Base-by-base conservation (phyloP, 2,113 vertebrate genomes). In the Ammodramus savannarum region DNA sequence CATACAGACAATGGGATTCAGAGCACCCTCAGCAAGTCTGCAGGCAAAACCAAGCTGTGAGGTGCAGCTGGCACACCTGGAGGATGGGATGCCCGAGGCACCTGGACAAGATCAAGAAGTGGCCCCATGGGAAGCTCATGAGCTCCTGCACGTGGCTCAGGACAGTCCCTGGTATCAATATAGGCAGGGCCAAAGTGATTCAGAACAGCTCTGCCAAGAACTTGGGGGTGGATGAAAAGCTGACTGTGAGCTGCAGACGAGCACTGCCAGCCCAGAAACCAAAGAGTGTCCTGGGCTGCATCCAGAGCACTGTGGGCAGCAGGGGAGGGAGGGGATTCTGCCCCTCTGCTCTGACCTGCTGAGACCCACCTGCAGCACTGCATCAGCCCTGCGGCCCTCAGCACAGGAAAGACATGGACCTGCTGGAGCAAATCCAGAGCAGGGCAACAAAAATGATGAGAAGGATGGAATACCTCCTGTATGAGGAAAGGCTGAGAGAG, bases 1-100 rank as follows among this genome's bases (percentile, higher is more conserved):
- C 0, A 0, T 48, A 48, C 0, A 16, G 20, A 59, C 3, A 72
- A 34, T 9, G 23, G 34, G 18, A 68, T 2, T 4, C 1, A 69
- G 36, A 4, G 25, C 25, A 78, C 16, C 23, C 21, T 51, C 55
- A 51, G 75, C 49, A 78, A 36, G 2, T 41, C 0, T 74, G 44
- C 25, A n/a, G 57, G 31, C 2, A 26, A 63, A 73, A 77, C 7
- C 27, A 63, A 58, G 32, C 18, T 32, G 23, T 88, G 39, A 36
- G 10, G 25, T 20, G 27, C 7, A 3, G 41, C 1, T 62, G n/a
- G 48, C 41, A 72, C 2, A 3, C 26, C 31, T 58, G 48, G 65
- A 32, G 13, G 74, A 48, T 1, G 1, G 9, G 22, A 78, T 54
- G 21, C 9, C 44, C 26, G 29, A 69, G 32, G 25, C 29, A 55